Evolutionary conservation across 2,113 vertebrate species (phyloP).

Genomic region (Aepyceros melampus): DNA sequence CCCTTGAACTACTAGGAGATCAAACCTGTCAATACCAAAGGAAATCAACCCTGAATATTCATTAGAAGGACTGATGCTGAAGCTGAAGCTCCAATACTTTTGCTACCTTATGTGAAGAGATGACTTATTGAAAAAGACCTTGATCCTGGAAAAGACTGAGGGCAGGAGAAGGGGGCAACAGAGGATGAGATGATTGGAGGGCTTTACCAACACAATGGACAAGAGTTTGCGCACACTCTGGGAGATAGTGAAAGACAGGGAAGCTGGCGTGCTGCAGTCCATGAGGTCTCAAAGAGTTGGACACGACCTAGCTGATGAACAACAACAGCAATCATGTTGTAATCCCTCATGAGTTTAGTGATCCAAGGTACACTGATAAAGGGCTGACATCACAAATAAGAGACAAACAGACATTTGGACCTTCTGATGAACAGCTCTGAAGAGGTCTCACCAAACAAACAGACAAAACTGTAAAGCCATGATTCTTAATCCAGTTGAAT

Average conservation of each 20-base stretch:
- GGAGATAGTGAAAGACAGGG: not conserved
- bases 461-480: not conserved
- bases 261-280: not conserved
- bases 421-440: not conserved
- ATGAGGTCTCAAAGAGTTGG: not conserved
- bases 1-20: not conserved
- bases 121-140: not conserved
- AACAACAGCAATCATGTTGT: not conserved
- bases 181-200: not conserved
- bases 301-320: not conserved
- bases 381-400: not conserved
- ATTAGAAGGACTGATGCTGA: not conserved
- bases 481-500: not conserved
- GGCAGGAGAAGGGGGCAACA: not conserved
- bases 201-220: not conserved
- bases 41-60: not conserved
- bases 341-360: not conserved
- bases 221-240: not conserved
- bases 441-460: not conserved
- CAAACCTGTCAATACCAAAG: not conserved
- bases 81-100: not conserved
- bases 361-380: not conserved
- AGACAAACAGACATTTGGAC: not conserved
- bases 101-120: not conserved
- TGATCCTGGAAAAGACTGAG: not conserved